Base-by-base conservation (phyloP, 64 coral and sea anemone genomes). In the Dendrophyllia cribrosa region DNA sequence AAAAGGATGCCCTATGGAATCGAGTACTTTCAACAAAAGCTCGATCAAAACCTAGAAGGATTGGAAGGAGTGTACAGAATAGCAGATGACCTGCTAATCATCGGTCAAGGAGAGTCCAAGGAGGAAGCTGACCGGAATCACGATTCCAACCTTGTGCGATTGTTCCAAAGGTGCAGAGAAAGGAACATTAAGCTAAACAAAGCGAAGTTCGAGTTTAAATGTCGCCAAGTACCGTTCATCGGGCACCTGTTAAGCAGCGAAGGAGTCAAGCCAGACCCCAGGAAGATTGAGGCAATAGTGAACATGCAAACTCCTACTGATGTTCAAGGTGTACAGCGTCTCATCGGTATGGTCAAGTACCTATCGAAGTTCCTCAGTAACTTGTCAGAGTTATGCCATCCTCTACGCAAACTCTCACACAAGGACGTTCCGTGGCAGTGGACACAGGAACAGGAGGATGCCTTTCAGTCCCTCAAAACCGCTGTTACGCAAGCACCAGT, bases 271-370 rank as follows among this genome's bases (percentile, higher is more conserved):
- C 50, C 56, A 6, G 77, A 81, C 77, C 77, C 77, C 19, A 52
- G 9, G 48, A 81, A 81, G 21, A 11, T 81, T 17, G 77, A 81
- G 4, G 77, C 77, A 9, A 25, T 81, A 16, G 49, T 58, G 3
- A 60, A 60, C 7, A 81, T 81, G 77, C 13, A 53, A 58, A 81
- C 12, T 19, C 77, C 77, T 5, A 60, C 9, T 13, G 2, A 81
- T 81, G 56, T 77, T 16, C 5, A 6, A 19, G 85, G 34, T 73
- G 66, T 73, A 3, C 4, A 48, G 59, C 15, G 61, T 47, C 45
- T 86, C 6, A 21, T 86, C 13, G 62, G 83, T 14, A 43, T 86
- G 48, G 83, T 86, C 14, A 66, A 86, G 19, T 86, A 67, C 83
- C 34, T 70, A 5, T 86, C 60, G 0, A 86, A 86, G 64, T 79